Percentiles rank a stretch among this genome's conserved stretches.
Conservation (phyloP, 2,888 invertebrate genomes). For the Aleiodes testaceus region DNA sequence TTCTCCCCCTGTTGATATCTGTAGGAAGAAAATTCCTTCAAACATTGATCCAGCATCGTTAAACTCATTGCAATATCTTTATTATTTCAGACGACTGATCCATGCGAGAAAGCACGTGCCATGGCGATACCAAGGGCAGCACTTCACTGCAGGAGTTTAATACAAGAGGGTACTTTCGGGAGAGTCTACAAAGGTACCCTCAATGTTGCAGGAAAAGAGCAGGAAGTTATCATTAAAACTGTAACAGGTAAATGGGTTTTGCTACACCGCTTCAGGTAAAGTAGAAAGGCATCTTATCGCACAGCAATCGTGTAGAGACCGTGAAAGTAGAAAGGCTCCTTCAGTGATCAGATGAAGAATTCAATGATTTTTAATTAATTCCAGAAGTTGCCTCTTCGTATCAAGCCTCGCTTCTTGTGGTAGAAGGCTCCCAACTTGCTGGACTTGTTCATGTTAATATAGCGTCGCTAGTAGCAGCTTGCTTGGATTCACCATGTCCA, state of each 20-base stretch:
- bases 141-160: slow-evolving; percentile 76
- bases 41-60: not conserved
- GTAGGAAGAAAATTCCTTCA: slow-evolving; percentile 28
- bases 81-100: slow-evolving; percentile 70
- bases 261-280: slow-evolving; percentile 33
- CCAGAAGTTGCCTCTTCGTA: slow-evolving; percentile 82
- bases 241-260: slow-evolving; percentile 80
- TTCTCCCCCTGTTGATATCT: slow-evolving; percentile 50
- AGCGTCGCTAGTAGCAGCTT: slow-evolving; percentile 81
- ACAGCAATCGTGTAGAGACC: slow-evolving; percentile 4
- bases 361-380: slow-evolving; percentile 42
- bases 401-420: slow-evolving; percentile 81
- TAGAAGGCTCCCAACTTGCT: slow-evolving; percentile 84
- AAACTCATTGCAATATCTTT: slow-evolving; percentile 41
- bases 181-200: slow-evolving; percentile 86
- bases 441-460: slow-evolving; percentile 83
- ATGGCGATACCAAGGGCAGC: slow-evolving; percentile 78
- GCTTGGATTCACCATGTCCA: slow-evolving; percentile 77
- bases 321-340: no score
- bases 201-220: slow-evolving; percentile 78
- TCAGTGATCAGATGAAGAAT: not conserved
- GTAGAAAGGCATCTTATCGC: slow-evolving; percentile 42
- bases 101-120: slow-evolving; percentile 78
- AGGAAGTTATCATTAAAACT: slow-evolving; percentile 90
- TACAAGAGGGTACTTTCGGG: slow-evolving; percentile 92